Base-by-base conservation (phyloP, 92 coral and sea anemone genomes). In the Heteractis magnifica region DNA sequence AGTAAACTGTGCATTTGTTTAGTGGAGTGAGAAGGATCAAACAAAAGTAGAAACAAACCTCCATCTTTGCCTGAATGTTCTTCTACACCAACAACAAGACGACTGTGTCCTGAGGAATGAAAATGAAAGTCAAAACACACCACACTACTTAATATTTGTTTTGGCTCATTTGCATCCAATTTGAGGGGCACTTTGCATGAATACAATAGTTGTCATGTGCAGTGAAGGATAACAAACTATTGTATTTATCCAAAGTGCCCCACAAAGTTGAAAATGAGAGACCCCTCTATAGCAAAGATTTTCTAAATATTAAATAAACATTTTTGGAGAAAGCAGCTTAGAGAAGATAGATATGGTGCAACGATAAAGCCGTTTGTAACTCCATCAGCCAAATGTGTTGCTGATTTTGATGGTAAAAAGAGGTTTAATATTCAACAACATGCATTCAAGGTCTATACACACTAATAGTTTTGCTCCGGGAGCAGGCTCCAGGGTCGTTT, bases 11-110 rank as follows among this genome's bases (percentile, higher is more conserved):
- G 98, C 99, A 96, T 96, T 85, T 94, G 95, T 79, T 88, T 92
- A 26, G 97, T 93, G 2, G 98, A 94, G 86, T 92, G 94, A 3
- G 98, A 92, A 8, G 99, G 99, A 62, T 96, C 99, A 70, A 94
- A 94, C 48, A 96, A 79, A 49, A 96, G 77, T 13, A 96, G 90
- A 71, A 92, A 92, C 58, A 94, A 85, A 9, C 95, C 97, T 4
- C 94, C 94, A 73, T 86, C 97, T 82, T 96, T 96, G 20, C 93
- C 94, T 15, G 90, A 85, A 82, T 92, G 95, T 76, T 96, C 98
- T 73, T 96, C 99, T 7, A 96, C 94, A 50, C 99, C 99, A 21
- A 96, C 79, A 41, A 96, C 94, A 73, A 92, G 88, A 55, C 99
- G 99, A 80, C 99, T 96, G 84, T 95, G 98, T 34, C 98, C 98